Base-by-base conservation (phyloP, 2,113 vertebrate genomes). In the Microcebus ravelobensis region DNA sequence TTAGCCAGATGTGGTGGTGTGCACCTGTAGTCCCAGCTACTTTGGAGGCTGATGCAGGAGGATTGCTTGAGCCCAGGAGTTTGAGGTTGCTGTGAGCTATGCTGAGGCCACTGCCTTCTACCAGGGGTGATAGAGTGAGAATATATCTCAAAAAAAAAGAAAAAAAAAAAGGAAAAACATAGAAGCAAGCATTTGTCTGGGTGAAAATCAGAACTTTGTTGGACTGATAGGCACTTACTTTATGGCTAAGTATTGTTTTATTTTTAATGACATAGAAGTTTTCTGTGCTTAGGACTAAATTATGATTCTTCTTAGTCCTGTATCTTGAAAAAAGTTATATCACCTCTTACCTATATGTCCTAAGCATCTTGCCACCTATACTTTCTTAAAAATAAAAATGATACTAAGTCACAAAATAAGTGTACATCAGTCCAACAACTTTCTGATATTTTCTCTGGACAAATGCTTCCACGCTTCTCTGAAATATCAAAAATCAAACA, bases 381-480 rank as follows among this genome's bases (percentile, higher is more conserved):
- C 80, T 14, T n/a, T 68, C 68, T 96, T 93, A 90, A 55, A 96
- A 63, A 42, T 87, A 82, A 79, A 91, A 90, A 50, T 59, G 11
- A 57, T 85, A 61, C 29, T 87, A 59, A 83, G 31, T 91, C 52
- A 76, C 36, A 89, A 91, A 88, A 48, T 73, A 88, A 93, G 1
- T 91, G 14, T 85, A 74, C 18, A 34, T 94, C 50, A 77, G 31
- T 85, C 92, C n/a, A 76, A 63, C 15, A 79, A n/a, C 5, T 81
- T 65, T 87, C 23, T 90, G 15, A 31, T 89, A 79, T 74, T 80
- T 94, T 90, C 25, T 50, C n/a, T 65, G 68, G 45, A 67, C 27
- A 94, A 94, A 85, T 73, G 23, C 42, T 94, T 81, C 48, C 50
- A 87, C 6, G 65, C 39, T 76, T 95, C 77, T 84, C 27, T 83